Conservation (phyloP, 2,888 invertebrate genomes). For the Onchidella celtica region DNA sequence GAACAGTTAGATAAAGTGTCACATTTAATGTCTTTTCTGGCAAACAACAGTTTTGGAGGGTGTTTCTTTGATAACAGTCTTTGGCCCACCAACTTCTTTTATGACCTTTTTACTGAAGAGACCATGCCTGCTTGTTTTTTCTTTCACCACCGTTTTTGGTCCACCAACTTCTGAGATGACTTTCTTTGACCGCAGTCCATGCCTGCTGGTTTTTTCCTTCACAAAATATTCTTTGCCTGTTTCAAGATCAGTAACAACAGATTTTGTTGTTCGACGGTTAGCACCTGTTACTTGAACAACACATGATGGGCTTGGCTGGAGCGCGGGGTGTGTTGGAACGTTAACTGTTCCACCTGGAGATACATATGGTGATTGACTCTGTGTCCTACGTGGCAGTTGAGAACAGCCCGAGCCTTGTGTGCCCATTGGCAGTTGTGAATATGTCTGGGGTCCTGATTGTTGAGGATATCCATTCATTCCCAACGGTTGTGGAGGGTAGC, state of each 20-base stretch:
- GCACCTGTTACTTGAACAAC: background rate
- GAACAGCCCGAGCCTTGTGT: too few species aligned
- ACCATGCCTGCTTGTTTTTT: background rate
- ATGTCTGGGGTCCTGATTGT: background rate
- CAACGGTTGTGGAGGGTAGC: background rate
- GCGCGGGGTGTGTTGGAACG: background rate
- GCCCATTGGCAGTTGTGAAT: too few species aligned
- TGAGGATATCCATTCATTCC: background rate
- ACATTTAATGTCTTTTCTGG: slow-evolving; percentile 18
- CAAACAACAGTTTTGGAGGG: slow-evolving; percentile 10
- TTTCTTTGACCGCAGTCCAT: slow-evolving; percentile 12
- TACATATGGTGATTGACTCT: background rate
- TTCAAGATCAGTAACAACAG: slow-evolving; percentile 22
- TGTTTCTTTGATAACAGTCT: slow-evolving; percentile 4
- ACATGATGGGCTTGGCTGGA: slow-evolving; percentile 17
- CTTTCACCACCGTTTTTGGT: slow-evolving; percentile 16
- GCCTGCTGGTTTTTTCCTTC: slow-evolving; percentile 17
- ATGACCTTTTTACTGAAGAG: background rate
- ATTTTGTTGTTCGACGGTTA: background rate
- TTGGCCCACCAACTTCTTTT: background rate
- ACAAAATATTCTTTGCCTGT: slow-evolving; percentile 20
- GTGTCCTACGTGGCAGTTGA: too few species aligned
- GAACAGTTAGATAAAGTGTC: too few species aligned
- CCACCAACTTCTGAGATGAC: slow-evolving; percentile 33
- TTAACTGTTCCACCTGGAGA: background rate